Conservation (phyloP, 2,888 invertebrate species). For the Morinoia aosen region DNA sequence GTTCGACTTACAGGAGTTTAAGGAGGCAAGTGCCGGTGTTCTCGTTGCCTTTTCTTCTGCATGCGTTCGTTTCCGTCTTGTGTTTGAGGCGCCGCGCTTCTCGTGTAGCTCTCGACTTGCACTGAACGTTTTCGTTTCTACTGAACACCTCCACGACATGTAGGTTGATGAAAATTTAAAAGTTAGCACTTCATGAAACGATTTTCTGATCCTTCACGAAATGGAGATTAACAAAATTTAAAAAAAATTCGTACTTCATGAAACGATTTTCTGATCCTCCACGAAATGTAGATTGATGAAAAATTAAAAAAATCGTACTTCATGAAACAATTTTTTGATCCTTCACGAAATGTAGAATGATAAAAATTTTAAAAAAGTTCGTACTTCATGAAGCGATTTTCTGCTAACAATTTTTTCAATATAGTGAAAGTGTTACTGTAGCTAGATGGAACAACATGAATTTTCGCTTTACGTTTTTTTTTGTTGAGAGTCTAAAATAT, state of each 20-base stretch:
- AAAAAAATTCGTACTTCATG: too few relatives aligned
- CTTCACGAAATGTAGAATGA: too few relatives aligned
- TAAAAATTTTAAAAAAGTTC: too few relatives aligned
- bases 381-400: too few relatives aligned
- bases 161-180: not conserved
- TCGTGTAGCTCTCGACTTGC: not conserved
- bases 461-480: not conserved
- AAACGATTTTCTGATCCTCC: not conserved
- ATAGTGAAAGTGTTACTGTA: not conserved
- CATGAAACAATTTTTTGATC: too few relatives aligned
- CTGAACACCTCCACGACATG: not conserved
- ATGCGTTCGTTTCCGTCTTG: not conserved
- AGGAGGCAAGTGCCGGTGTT: constrained; percentile 27
- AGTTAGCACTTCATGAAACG: too few relatives aligned
- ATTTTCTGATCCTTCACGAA: not conserved
- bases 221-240: not conserved
- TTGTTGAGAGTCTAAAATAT: not conserved
- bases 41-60: not conserved
- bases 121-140: not conserved
- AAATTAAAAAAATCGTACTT: too few relatives aligned
- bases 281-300: not conserved
- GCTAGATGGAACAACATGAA: not conserved
- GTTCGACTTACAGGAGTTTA: constrained; percentile 22
- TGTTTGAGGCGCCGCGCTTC: not conserved
- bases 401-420: too few relatives aligned